Evolutionary conservation across 2,888 invertebrate species (phyloP), one percentile per base, ranked within the genome.

Genomic region (Acheta domesticus): DNA sequence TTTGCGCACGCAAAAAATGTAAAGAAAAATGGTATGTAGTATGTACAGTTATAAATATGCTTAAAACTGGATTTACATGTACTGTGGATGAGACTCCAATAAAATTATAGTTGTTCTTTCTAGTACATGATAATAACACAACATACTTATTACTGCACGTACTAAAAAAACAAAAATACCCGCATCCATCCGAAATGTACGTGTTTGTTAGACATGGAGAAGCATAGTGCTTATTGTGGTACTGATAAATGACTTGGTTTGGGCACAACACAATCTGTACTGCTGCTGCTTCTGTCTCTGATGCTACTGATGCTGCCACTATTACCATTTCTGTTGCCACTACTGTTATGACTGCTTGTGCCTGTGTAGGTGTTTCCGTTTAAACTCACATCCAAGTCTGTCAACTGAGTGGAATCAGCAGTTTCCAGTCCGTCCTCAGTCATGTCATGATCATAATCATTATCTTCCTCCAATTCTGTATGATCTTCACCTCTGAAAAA

Each of bases 141-240:
- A 62, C 62, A 62, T 62, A 62, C n/a, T 62, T 62, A 62, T 62
- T 62, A 62, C 62, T 19, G 62, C n/a, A 62, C 62, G n/a, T 62
- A 62, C 62, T 62, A 62, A 62, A 36, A 36, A 36, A 62, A 62
- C 62, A 62, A 62, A 19, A 62, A 62, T 82, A 82, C 82, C 82
- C 82, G 82, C 82, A 82, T 82, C 82, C 81, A 80, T 82, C 82
- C 81, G 81, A 81, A 81, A 81, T 77, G 77, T 79, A 80, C 76
- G 76, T 81, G 62, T 62, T 62, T 62, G 62, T 62, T 62, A 62
- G 62, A 62, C 62, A 62, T 62, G 62, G 62, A 62, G n/a, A 62
- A 62, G 36, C 36, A 36, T 19, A 62, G 62, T 62, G 62, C n/a
- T 62, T n/a, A 62, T 62, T 62, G 62, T 62, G 62, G 62, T 62